Evolutionary conservation across 1,140 invertebrate species (phyloP).

Genomic region (Anastrepha ludens): DNA sequence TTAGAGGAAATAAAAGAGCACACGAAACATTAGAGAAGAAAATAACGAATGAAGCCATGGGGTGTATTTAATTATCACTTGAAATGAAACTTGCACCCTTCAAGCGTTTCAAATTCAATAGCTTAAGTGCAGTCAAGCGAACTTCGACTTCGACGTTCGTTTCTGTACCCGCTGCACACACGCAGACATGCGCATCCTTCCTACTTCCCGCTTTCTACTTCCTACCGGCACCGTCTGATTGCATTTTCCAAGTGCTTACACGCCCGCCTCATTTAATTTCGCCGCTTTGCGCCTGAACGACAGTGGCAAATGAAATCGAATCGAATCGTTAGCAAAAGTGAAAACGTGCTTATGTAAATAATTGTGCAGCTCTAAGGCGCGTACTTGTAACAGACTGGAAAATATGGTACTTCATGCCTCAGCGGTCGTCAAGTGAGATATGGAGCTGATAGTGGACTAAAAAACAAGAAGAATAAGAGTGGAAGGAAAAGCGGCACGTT

Average conservation of each 20-base stretch:
- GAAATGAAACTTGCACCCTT: not conserved
- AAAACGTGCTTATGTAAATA: constrained; percentile 10
- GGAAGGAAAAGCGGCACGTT: not conserved
- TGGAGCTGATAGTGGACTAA: no score
- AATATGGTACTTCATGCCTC: not conserved
- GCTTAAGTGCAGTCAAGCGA: not conserved
- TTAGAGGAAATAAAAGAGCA: constrained; percentile 4
- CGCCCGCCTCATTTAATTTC: not conserved
- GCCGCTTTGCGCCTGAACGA: not conserved
- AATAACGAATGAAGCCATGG: constrained; percentile 1
- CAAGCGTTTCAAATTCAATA: constrained; percentile 23
- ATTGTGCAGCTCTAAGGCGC: not conserved
- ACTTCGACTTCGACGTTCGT: not conserved
- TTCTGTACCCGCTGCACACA: no score
- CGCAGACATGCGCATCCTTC: not conserved
- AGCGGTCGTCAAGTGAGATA: not conserved
- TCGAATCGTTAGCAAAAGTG: constrained; percentile 1
- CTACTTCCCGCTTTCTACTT: not conserved
- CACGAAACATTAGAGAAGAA: not conserved
- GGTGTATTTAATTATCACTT: constrained; percentile 26
- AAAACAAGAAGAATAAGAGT: not conserved
- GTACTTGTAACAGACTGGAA: not conserved
- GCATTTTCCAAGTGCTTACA: not conserved
- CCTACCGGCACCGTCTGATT: not conserved
- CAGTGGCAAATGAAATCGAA: constrained; percentile 34